These are phyloP conservation scores for Bombylius discolor DNA, from an alignment of 2,888 invertebrate species.

Conservation along the genomic window DNA sequence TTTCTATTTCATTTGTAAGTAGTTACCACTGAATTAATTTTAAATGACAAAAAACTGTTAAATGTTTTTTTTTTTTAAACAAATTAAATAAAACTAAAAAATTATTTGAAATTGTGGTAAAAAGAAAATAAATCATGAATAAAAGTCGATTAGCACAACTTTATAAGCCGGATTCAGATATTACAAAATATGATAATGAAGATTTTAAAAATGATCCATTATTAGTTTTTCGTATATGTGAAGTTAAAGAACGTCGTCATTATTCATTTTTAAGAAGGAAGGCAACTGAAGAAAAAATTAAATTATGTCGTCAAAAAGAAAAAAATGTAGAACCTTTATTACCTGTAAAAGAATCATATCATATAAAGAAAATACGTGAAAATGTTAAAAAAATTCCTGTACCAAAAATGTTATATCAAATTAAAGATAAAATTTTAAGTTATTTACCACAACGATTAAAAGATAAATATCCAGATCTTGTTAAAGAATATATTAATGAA, in stretches of 20 bases:
- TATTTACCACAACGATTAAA: slow-evolving; percentile 44
- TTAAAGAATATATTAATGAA: slow-evolving; percentile 40
- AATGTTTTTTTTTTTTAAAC: too few relatives aligned
- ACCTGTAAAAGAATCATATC: slow-evolving; percentile 39
- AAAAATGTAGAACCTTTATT: slow-evolving; percentile 37
- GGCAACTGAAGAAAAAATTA: slow-evolving; percentile 30
- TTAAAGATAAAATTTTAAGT: slow-evolving; percentile 47
- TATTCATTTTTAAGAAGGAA: slow-evolving; percentile 16
- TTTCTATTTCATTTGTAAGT: too few relatives aligned
- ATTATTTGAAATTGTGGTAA: too few relatives aligned
- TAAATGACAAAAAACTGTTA: too few relatives aligned
- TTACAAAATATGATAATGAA: slow-evolving; percentile 33
- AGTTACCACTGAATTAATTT: too few relatives aligned
- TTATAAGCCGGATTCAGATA: slow-evolving; percentile 28
- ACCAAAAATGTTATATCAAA: slow-evolving; percentile 47
- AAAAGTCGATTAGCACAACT: slow-evolving; percentile 23
- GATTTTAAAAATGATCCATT: slow-evolving; percentile 32
- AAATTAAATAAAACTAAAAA: too few relatives aligned
- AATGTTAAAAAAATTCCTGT: slow-evolving; percentile 46
- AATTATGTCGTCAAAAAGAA: slow-evolving; percentile 19
- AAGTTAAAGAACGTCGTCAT: slow-evolving; percentile 31
- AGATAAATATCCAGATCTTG: slow-evolving; percentile 41
- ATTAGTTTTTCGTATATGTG: slow-evolving; percentile 28
- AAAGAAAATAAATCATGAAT: slow-evolving; percentile 14
- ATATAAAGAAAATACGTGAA: slow-evolving; percentile 43